These are phyloP conservation scores for Pogoniulus pusillus DNA, from an alignment of 2,797 vertebrate genomes.

Conservation along the genomic window DNA sequence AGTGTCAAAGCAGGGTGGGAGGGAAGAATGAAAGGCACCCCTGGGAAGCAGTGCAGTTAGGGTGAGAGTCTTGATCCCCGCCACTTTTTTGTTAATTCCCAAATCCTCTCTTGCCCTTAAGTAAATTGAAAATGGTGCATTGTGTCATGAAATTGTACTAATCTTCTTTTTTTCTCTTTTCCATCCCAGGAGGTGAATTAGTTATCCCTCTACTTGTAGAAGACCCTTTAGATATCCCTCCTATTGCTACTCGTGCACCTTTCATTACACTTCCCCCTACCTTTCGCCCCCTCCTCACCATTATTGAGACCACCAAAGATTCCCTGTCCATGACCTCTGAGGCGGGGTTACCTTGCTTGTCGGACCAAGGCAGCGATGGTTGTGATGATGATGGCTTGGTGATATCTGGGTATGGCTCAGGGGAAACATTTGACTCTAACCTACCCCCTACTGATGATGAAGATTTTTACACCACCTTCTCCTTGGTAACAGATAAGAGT, in stretches of 20 bases:
- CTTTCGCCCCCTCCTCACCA: slow-evolving; percentile 97
- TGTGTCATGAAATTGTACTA: slow-evolving; percentile 67
- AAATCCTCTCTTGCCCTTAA: neutral
- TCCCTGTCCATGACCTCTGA: slow-evolving; percentile 99
- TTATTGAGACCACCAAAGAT: slow-evolving; percentile 99
- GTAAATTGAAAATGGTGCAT: neutral
- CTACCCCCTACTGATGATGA: slow-evolving; percentile 99
- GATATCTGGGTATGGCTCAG: slow-evolving; percentile 99
- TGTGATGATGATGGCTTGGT: slow-evolving; percentile 99
- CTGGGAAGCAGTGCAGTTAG: neutral
- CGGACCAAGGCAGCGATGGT: slow-evolving; percentile 98
- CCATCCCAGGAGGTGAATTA: slow-evolving; percentile 97
- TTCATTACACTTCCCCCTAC: slow-evolving; percentile 95
- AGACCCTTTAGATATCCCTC: slow-evolving; percentile 98
- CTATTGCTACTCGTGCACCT: slow-evolving; percentile 95
- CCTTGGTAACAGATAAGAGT: slow-evolving; percentile 99
- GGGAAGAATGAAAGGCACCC: neutral
- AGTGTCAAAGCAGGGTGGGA: neutral
- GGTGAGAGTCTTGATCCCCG: neutral
- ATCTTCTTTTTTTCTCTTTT: slow-evolving; percentile 77
- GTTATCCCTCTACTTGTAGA: slow-evolving; percentile 97
- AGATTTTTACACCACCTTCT: slow-evolving; percentile 99
- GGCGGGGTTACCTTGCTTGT: slow-evolving; percentile 99
- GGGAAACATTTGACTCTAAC: slow-evolving; percentile 99
- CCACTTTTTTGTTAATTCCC: neutral